Percentiles rank a stretch among this genome's conserved stretches.
phyloP scores from a whole-genome alignment of 2,113 vertebrate genomes.

The Numida meleagris region DNA sequence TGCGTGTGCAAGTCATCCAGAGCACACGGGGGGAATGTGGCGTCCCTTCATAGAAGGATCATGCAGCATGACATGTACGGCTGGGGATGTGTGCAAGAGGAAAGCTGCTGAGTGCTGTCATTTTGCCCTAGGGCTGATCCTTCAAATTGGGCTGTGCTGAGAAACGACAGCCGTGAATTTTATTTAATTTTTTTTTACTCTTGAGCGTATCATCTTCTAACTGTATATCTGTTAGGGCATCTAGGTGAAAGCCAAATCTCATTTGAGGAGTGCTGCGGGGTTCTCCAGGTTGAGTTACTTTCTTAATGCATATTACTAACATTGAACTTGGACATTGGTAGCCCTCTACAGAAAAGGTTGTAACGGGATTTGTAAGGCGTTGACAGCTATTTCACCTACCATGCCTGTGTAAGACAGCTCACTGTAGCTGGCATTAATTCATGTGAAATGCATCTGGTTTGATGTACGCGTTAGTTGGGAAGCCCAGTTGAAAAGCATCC shows the following conservation, averaged over 20 bases:
- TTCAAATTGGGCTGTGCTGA: not conserved
- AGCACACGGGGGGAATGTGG: accelerated
- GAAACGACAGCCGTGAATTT: not conserved
- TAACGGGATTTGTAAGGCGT: not conserved
- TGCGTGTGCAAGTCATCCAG: accelerated
- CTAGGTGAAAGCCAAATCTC: not conserved
- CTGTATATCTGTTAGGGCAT: not conserved
- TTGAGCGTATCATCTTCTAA: not conserved
- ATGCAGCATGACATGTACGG: accelerated
- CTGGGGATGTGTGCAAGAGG: not conserved
- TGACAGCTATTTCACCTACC: not conserved
- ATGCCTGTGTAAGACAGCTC: not conserved
- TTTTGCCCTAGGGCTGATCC: not conserved
- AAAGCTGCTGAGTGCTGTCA: not conserved
- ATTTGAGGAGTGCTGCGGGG: accelerated
- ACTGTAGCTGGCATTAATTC: not conserved
- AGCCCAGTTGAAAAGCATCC: not conserved
- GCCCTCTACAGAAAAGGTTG: not conserved
- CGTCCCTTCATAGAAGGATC: not conserved
- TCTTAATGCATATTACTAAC: not conserved
- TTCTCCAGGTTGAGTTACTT: not conserved
- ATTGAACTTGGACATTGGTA: not conserved
- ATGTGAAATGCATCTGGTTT: not conserved
- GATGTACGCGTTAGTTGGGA: not conserved
- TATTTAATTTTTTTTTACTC: accelerated